A percentile compares a stretch with the other conserved stretches of the same genome.
Conservation (phyloP, 2,113 vertebrate genomes). For the Accipiter cooperii region DNA sequence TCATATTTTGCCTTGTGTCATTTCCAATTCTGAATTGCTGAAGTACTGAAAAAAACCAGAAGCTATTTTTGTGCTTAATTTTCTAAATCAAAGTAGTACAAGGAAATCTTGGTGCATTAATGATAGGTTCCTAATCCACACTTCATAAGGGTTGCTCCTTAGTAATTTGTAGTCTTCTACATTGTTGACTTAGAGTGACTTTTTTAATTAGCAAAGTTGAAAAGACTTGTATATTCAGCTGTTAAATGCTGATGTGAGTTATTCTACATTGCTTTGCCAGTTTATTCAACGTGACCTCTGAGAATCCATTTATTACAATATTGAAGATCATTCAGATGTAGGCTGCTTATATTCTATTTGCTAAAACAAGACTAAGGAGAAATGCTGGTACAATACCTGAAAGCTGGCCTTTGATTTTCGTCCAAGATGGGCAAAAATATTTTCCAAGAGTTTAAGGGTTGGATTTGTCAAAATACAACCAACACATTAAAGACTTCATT, state of each 20-base stretch:
- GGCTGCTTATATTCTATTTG: not conserved
- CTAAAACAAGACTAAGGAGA: not conserved
- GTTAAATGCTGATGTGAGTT: not conserved
- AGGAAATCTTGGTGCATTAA: not conserved
- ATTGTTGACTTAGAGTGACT: not conserved
- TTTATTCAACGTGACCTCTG: not conserved
- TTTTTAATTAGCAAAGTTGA: not conserved
- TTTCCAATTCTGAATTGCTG: not conserved
- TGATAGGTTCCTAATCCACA: not conserved
- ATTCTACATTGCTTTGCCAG: not conserved
- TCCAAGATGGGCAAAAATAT: not conserved
- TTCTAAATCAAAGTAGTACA: not conserved
- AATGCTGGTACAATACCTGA: not conserved
- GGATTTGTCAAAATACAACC: not conserved
- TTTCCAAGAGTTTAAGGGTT: not conserved
- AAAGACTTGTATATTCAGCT: not conserved
- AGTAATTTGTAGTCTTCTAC: not conserved
- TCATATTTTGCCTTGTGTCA: not conserved
- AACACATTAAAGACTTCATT: not conserved
- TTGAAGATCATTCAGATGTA: not conserved
- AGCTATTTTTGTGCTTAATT: not conserved
- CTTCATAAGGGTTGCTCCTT: not conserved
- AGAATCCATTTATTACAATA: not conserved
- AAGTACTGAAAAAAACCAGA: not conserved
- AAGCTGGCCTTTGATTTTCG: not conserved